Evolutionary conservation across 2,797 vertebrate genomes (phyloP), one percentile per base, ranked within the genome.

Genomic region (Gambusia yucatana): DNA sequence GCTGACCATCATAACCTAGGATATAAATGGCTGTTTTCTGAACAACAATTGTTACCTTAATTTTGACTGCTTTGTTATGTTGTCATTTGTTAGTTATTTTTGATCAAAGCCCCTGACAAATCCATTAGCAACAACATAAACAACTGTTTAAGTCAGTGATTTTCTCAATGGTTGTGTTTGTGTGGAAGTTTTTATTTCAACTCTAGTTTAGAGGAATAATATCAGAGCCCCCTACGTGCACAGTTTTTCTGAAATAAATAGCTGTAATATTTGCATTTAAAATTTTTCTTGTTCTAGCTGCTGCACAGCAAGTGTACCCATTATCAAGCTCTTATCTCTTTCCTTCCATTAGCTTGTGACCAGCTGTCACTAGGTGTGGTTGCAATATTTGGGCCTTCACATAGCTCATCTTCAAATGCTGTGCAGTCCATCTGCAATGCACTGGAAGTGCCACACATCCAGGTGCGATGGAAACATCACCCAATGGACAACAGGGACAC

Each of bases 381-480:
- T 65, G 98, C 98, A 7, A 99, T 99, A 90, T 99, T 99, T 0
- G 98, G 98, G 14, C 98, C 98, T 0, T 99, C 98, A 0, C 98
- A 99, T 83, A 98, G 98, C 85, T 99, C 98, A 20, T 99, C 98
- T 0, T 99, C 98, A 76, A 99, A 99, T 0, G 98, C 98, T 0
- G 98, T 99, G 73, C 98, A 99, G 95, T 99, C 98, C 16, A 99
- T 99, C 85, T 99, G 98, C 96, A 99, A 99, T 0, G 98, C 98
- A 2, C 86, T 99, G 94, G 98, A 99, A 75, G 98, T 99, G 1
- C 98, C 98, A 11, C 98, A 99, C 93, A 96, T 99, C 76, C 98
- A 99, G 90, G 97, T 99, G 50, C 96, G 98, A n/a, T 99, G 98
- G 98, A 99, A 99, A 91, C 98, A 99, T 69, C 98, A 99, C 84